Percentiles rank a stretch among this genome's conserved stretches.
Evolutionary conservation across 2,888 invertebrate species (phyloP).

Genomic region (Plutella xylostella): DNA sequence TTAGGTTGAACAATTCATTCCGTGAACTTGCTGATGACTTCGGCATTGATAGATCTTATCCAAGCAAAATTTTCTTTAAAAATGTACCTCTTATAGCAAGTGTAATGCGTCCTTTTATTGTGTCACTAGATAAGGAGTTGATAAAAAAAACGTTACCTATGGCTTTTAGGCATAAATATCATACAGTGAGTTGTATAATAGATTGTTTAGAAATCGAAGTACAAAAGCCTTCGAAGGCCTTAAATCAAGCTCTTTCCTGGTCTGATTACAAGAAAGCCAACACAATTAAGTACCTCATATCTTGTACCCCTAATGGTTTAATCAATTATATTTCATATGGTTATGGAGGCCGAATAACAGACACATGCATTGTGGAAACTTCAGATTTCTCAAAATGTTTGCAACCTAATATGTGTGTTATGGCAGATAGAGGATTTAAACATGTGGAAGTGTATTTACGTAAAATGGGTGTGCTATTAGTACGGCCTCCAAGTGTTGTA

Average conservation of each 20-base stretch:
- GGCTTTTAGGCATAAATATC: constrained; percentile 6
- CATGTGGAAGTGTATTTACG: constrained; percentile 1
- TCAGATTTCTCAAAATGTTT: constrained; percentile 4
- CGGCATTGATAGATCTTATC: no score
- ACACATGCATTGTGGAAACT: constrained; percentile 2
- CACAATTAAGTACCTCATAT: constrained; percentile 21
- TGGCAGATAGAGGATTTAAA: constrained; percentile 11
- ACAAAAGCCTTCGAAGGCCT: constrained; percentile 29
- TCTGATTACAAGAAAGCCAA: constrained; percentile 29
- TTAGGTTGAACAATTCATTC: constrained; percentile 7
- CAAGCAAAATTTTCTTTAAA: no score
- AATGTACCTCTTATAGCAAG: no score
- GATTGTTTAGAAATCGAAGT: constrained; percentile 36
- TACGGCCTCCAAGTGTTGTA: constrained; percentile 8
- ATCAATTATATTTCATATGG: constrained; percentile 8
- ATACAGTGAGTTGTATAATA: constrained; percentile 27
- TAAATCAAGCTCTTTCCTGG: constrained; percentile 30
- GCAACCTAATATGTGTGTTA: background rate
- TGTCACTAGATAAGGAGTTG: background rate
- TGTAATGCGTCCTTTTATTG: no score
- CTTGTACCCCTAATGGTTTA: constrained; percentile 7
- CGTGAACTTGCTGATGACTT: no score
- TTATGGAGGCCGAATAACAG: constrained; percentile 4
- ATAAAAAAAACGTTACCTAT: constrained; percentile 5
- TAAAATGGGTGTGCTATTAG: background rate